Evolutionary conservation across 2,113 vertebrate genomes (phyloP).

Genomic region (Orthonyx spaldingii): DNA sequence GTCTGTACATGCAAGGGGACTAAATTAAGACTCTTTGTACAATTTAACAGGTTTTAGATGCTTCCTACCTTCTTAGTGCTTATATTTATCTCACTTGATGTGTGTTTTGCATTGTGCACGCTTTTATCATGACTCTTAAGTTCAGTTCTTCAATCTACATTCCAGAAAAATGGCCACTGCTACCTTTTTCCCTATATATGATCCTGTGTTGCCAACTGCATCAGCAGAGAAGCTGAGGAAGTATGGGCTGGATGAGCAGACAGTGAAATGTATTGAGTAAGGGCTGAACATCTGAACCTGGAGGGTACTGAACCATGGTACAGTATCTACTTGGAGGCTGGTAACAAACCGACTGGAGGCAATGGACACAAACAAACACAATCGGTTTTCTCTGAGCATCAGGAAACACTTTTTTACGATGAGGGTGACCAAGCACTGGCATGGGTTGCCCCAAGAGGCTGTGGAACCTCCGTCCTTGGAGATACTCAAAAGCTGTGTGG

Average conservation of each 20-base stretch:
- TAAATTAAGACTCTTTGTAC: neutral
- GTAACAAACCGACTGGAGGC: neutral
- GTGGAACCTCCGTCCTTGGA: neutral
- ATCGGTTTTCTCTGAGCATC: neutral
- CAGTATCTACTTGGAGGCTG: neutral
- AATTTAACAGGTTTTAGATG: neutral
- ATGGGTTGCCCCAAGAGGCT: neutral
- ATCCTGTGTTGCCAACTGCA: neutral
- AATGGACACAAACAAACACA: neutral
- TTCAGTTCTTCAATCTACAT: neutral
- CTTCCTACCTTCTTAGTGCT: neutral
- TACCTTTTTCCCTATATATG: neutral
- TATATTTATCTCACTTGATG: neutral
- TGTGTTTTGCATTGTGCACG: neutral
- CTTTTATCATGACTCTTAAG: neutral
- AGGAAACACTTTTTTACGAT: neutral
- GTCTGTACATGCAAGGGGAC: neutral
- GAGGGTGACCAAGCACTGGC: neutral
- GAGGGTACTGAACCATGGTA: neutral
- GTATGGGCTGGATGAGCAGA: neutral
- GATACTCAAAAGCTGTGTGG: neutral
- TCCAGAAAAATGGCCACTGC: neutral
- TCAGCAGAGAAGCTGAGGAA: neutral
- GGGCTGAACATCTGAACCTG: neutral
- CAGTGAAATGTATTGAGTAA: neutral